Evolutionary conservation across 2,113 vertebrate genomes (phyloP), one percentile per base, ranked within the genome.

Genomic region (Scomber scombrus): DNA sequence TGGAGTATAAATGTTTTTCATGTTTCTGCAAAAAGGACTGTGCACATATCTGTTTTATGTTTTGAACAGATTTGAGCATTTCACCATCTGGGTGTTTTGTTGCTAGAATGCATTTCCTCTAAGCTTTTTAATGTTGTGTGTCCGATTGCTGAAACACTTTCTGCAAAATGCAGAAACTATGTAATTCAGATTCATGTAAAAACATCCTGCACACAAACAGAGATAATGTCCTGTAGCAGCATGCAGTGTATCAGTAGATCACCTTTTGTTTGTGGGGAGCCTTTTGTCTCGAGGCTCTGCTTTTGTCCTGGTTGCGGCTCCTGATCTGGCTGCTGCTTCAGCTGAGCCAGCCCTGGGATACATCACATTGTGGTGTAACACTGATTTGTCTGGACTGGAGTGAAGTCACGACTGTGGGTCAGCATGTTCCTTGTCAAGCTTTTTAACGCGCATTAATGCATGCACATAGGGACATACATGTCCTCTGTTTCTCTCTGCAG

Each of bases 371-470:
- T 55, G 19, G 68, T 1, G 0, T 88, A 52, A 85, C 90, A 14
- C 80, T 91, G 85, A 93, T 93, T 83, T 3, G 80, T 83, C 78
- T 86, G 65, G 89, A 92, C 83, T 86, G 66, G 70, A 58, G 72
- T 54, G 55, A 54, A 90, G 84, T 85, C 84, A 69, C 43, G n/a
- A 72, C 69, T 77, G 81, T 84, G 73, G 82, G 85, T 89, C 89
- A 80, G 84, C 84, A 72, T 78, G 74, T 67, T 85, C 77, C 52
- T 43, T 77, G 71, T 88, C 83, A 71, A 56, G 63, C 47, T 23
- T 60, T 64, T 46, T 58, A 18, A 29, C 11, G 3, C 61, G 50
- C 56, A 56, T 45, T 16, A 57, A 14, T 14, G 14, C 52, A 69
- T 50, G 54, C 46, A 13, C 40, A 80, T 4, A 47, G 31, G 13